Base-by-base conservation (phyloP, 2,888 invertebrate genomes). In the Gandaritis pyraliata region DNA sequence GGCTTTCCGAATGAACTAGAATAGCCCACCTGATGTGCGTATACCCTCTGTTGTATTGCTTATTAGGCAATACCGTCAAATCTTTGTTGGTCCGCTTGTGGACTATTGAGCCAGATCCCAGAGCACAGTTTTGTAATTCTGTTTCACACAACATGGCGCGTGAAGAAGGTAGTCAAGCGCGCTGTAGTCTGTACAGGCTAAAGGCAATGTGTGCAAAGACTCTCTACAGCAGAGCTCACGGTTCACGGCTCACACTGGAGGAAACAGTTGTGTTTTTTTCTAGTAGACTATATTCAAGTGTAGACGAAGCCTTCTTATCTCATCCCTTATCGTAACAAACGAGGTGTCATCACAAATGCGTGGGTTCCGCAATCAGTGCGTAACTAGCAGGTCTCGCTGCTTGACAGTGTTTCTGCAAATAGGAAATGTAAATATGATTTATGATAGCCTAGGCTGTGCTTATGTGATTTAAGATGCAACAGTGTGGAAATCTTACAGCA, bases 291-390 rank as follows among this genome's bases (percentile, higher is more conserved):
- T 23, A 23, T 23, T 23, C 2, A 23, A 23, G 23, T 23, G 23
- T 23, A 2, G 23, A 48, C 36, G 46, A 55, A 56, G 30, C 38
- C 45, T 59, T 58, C 47, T 47, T 52, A 56, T 50, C 49, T 13
- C 51, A 29, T 51, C 57, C 54, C 60, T 69, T 68, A 67, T 69
- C 71, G 71, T 68, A 66, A 64, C 67, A 71, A 72, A 78, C 72
- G 71, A 71, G 74, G 64, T 69, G 70, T 53, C 71, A 73, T 70
- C 69, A 68, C 61, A 61, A 69, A 50, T 51, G 69, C 72, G 74
- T 74, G 68, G 74, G 73, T 58, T 60, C 66, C 59, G 66, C 61
- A 72, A 74, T 74, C 73, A 72, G 58, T 49, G 66, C 69, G 68
- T 70, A 70, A 69, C 70, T 63, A 66, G 58, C 64, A 47, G 54